phyloP scores from a whole-genome alignment of 2,888 invertebrate species.

The Nomada goodeniana region DNA sequence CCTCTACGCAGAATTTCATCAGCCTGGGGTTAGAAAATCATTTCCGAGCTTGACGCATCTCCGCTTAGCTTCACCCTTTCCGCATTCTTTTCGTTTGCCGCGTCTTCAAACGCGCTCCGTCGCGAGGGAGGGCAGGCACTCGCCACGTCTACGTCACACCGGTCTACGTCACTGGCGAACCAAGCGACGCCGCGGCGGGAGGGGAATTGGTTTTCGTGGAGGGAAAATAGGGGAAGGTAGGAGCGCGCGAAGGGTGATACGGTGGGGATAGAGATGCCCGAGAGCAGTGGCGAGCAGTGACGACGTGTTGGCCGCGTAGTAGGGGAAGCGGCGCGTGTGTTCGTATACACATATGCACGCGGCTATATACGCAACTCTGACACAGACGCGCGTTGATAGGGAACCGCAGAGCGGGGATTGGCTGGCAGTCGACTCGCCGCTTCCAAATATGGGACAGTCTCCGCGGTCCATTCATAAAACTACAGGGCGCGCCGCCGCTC shows the following conservation, averaged over 20 bases:
- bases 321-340: conserved; percentile 54
- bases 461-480: conserved; percentile 93
- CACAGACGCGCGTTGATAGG: conserved; percentile 61
- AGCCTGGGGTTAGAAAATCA: no score
- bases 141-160: conserved; percentile 74
- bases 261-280: conserved; percentile 56
- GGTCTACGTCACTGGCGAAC: conserved; percentile 78
- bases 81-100: conserved; percentile 7
- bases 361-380: conserved; percentile 38
- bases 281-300: conserved; percentile 49
- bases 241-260: conserved; percentile 84
- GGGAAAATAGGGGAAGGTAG: conserved; percentile 59
- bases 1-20: no score
- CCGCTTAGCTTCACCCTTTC: no score
- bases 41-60: no score
- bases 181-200: conserved; percentile 73
- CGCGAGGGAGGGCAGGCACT: conserved; percentile 66
- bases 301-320: conserved; percentile 71
- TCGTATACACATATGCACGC: conserved; percentile 43
- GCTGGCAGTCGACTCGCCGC: conserved; percentile 86
- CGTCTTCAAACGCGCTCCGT: conserved; percentile 17
- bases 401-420: conserved; percentile 84
- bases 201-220: conserved; percentile 12
- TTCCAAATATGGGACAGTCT: conserved; percentile 93
- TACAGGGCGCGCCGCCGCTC: conserved; percentile 88